Evolutionary conservation across 2,888 invertebrate species (phyloP).

Genomic region (Scrobipalpa costella): DNA sequence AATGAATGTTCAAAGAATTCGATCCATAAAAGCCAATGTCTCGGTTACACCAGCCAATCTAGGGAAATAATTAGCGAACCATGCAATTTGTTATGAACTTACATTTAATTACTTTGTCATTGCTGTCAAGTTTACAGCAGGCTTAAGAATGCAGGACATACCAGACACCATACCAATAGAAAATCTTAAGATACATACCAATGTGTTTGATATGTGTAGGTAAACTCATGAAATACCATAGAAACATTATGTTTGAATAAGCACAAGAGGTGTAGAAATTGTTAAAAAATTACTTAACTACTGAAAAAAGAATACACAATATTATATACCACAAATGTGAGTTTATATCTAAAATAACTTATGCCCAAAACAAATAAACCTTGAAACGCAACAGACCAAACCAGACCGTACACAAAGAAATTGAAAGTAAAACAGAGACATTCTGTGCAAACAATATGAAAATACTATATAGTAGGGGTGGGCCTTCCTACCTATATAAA

Average conservation of each 20-base stretch:
- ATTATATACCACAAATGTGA: not conserved
- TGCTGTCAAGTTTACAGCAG: slow-evolving; percentile 36
- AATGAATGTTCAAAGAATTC: not conserved
- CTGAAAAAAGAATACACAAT: not conserved
- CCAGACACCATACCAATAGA: slow-evolving; percentile 23
- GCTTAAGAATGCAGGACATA: slow-evolving; percentile 36
- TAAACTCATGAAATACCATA: not conserved
- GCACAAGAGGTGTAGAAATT: no score
- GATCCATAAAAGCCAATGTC: slow-evolving; percentile 26
- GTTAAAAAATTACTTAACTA: no score
- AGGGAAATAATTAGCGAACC: slow-evolving; percentile 28
- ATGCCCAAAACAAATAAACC: not conserved
- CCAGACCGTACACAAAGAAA: not conserved
- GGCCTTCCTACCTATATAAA: no score
- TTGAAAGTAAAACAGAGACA: slow-evolving; percentile 3
- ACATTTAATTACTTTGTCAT: slow-evolving; percentile 37
- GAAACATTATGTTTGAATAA: no score
- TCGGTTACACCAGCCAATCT: slow-evolving; percentile 7
- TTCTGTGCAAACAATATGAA: slow-evolving; percentile 12
- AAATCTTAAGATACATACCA: not conserved
- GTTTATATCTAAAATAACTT: not conserved
- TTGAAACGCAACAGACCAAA: slow-evolving; percentile 9
- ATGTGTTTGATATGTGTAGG: not conserved
- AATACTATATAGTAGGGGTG: no score
- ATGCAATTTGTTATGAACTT: slow-evolving; percentile 25